phyloP scores from a whole-genome alignment of 2,888 invertebrate species.

The Alitta virens region DNA sequence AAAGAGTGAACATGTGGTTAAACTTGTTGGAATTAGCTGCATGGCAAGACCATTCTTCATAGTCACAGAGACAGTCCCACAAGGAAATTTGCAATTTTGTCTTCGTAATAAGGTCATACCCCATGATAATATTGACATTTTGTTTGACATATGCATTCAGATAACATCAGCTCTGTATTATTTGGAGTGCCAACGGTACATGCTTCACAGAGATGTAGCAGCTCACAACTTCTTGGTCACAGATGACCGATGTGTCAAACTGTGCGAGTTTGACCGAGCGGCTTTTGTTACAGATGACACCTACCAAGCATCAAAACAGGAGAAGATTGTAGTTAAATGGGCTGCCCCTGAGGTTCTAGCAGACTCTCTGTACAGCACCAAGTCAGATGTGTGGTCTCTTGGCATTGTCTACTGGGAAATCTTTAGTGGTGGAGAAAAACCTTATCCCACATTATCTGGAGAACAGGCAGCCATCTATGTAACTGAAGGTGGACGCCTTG shows the following conservation, averaged over 20 bases:
- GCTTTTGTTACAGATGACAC: conserved; percentile 30
- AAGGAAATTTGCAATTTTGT: conserved; percentile 30
- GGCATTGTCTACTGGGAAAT: conserved; percentile 34
- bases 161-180: conserved; percentile 28
- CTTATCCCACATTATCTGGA: conserved; percentile 26
- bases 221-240: conserved; percentile 31
- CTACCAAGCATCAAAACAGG: conserved; percentile 27
- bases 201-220: conserved; percentile 32
- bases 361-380: conserved; percentile 31
- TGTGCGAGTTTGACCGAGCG: conserved; percentile 32
- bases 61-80: conserved; percentile 26
- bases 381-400: conserved; percentile 34
- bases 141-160: conserved; percentile 33
- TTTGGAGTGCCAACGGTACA: conserved; percentile 29
- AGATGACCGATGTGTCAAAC: conserved; percentile 29
- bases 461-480: conserved; percentile 30
- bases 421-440: conserved; percentile 30
- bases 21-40: conserved; percentile 30
- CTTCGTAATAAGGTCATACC: conserved; percentile 21
- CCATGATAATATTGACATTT: conserved; percentile 27
- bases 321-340: conserved; percentile 31
- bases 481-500: conserved; percentile 30
- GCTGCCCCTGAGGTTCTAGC: conserved; percentile 33
- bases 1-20: conserved; percentile 29
- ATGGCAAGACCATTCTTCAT: conserved; percentile 29